Evolutionary conservation across 2,888 invertebrate species (phyloP), one percentile per base, ranked within the genome.

Genomic region (Mycalesis mineus): DNA sequence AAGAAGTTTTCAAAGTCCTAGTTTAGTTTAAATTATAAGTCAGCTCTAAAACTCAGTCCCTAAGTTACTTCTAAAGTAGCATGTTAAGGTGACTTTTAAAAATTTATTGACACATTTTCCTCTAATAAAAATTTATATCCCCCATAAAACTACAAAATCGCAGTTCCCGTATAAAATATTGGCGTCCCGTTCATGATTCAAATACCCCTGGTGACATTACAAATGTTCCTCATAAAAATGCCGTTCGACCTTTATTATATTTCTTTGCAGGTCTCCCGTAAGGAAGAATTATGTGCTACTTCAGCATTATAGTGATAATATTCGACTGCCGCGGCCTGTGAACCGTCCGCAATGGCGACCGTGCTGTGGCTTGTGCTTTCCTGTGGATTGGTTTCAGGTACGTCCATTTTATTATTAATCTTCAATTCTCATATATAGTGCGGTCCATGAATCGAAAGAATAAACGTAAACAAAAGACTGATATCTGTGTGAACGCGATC

Each of bases 261-360:
- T 61, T 77, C 57, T 67, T 82, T 80, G 11, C 82, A 84, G 84
- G 66, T 71, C 42, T 48, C 52, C 33, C 54, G 52, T 57, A 55
- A 54, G 53, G 54, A 15, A 58, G 59, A 59, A 68, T 62, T 57
- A 80, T 85, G 84, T 83, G 81, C 70, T 80, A 78, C 72, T 82
- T 82, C 68, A 83, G 80, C 68, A 76, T 82, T 70, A 79, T 81
- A 75, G 76, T 84, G 74, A 80, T 85, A 61, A 82, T 82, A 72
- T 86, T 82, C 62, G 77, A 82, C 69, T 73, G 71, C 65, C 66
- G 63, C 68, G 70, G 71, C 58, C 64, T 67, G 72, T 74, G 70
- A 73, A 68, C 47, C 40, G 40, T 49, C 65, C 67, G 68, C 68
- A 55, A 82, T 81, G 84, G 69, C 70, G 65, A 65, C 73, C 51